These are phyloP conservation scores for Naja naja DNA, from an alignment of 2,113 vertebrate genomes.

Conservation along the genomic window DNA sequence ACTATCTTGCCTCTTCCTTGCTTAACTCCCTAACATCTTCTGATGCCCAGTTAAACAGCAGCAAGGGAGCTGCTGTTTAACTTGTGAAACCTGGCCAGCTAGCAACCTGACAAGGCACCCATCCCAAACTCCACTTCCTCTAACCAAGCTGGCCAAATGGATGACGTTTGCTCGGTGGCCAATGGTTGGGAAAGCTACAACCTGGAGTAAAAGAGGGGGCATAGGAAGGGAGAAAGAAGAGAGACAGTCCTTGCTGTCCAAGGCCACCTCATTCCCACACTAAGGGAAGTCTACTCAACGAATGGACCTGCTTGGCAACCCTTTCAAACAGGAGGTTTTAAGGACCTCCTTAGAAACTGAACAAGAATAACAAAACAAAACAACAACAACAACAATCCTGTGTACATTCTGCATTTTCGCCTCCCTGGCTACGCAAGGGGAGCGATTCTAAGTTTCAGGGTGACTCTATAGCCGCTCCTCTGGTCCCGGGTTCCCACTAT, in stretches of 20 bases:
- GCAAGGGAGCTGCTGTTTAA: neutral
- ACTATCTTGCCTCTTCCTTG: neutral
- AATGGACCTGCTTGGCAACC: neutral
- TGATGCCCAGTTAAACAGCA: neutral
- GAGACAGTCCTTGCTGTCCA: too few relatives aligned
- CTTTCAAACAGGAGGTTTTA: neutral
- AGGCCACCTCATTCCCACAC: neutral
- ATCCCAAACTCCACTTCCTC: neutral
- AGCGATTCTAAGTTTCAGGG: neutral
- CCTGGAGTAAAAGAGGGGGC: neutral
- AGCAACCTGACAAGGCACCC: neutral
- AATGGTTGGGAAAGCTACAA: neutral
- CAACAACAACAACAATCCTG: too few relatives aligned
- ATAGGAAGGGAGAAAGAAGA: neutral
- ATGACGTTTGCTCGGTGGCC: neutral
- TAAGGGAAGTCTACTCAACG: neutral
- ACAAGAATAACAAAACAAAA: neutral
- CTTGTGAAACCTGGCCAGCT: neutral
- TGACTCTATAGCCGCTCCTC: fast-evolving
- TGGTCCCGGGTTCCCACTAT: neutral
- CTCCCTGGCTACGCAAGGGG: neutral
- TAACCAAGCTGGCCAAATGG: neutral
- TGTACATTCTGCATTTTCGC: neutral
- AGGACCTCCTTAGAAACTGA: neutral
- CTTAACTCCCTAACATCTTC: neutral